Base-by-base conservation (phyloP, 2,888 invertebrate genomes). In the Dicyrtoma fusca region DNA sequence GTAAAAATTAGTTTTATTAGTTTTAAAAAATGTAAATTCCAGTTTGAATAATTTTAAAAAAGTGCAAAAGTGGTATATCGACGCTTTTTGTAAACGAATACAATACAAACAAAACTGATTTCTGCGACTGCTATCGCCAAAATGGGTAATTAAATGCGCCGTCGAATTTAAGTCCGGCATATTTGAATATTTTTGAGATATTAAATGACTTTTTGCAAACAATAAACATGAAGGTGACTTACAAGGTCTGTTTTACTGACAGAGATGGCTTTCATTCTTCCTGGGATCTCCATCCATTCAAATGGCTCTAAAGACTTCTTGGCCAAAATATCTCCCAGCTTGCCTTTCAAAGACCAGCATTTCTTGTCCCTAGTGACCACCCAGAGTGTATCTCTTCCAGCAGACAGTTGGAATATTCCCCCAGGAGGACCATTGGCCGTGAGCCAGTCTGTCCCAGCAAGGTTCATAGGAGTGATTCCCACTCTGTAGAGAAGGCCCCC, bases 401-500 rank as follows among this genome's bases (percentile, higher is more conserved):
- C 92, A 65, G 92, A 90, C 11, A 95, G 86, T 82, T 92, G 92
- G 34, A 78, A 69, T 25, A 78, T 49, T 21, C 76, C 76, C 23
- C 77, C 77, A 8, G 64, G 25, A 1, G 80, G 80, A 8, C 78
- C 78, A 26, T 73, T 62, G 3, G 69, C 71, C 42, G 92, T 91
- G 51, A 92, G 85, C 95, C 95, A 95, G 72, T 89, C 86, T 63
- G 88, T 88, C 1, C 91, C 91, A 86, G 69, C 53, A 59, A 87
- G 86, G 81, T 88, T 88, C 81, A 93, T 91, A 81, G 94, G 88
- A 10, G 90, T 91, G n/a, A 95, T 87, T 26, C 94, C 93, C 72
- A 89, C 89, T 75, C 96, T 88, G 65, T 94, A 90, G 57, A 95
- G 86, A 25, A 90, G 91, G 79, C 90, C 87, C 0, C 96, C 96